phyloP scores from a whole-genome alignment of 2,113 vertebrate genomes.

The Thalassoma bifasciatum region DNA sequence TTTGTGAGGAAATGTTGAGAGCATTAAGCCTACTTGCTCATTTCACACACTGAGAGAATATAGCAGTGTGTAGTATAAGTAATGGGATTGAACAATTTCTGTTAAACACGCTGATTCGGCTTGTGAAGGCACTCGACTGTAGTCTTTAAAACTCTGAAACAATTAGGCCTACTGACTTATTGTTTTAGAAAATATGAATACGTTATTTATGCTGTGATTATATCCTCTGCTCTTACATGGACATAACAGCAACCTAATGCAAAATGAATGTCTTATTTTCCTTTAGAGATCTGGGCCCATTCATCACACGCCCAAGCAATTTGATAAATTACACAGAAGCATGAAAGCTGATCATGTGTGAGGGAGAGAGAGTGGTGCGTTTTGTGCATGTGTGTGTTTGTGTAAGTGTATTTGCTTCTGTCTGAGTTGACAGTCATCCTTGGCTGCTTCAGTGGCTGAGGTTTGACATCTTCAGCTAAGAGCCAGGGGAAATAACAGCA shows the following conservation, averaged over 20 bases:
- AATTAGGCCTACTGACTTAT: conserved; percentile 66
- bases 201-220: conserved; percentile 68
- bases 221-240: conserved; percentile 60
- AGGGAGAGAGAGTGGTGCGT: conserved; percentile 48
- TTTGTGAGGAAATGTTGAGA: conserved; percentile 58
- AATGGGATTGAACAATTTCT: conserved; percentile 60
- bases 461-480: conserved; percentile 82
- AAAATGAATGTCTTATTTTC: conserved; percentile 55
- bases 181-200: conserved; percentile 65
- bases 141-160: conserved; percentile 64
- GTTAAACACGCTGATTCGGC: conserved; percentile 62
- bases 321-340: conserved; percentile 79
- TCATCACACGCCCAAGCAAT: conserved; percentile 76
- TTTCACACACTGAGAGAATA: conserved; percentile 42
- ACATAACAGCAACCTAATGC: conserved; percentile 63
- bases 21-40: conserved; percentile 63
- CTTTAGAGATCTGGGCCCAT: conserved; percentile 69
- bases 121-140: conserved; percentile 56
- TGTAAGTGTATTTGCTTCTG: conserved; percentile 50
- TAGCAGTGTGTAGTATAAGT: conserved; percentile 45
- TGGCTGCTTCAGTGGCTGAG: conserved; percentile 75
- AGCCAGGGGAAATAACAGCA: conserved; percentile 83
- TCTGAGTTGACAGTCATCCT: conserved; percentile 73
- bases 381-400: conserved; percentile 20
- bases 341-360: conserved; percentile 74